Evolutionary conservation across 2,888 invertebrate species (phyloP), one percentile per base, ranked within the genome.

Genomic region (Cantharis rufa): DNA sequence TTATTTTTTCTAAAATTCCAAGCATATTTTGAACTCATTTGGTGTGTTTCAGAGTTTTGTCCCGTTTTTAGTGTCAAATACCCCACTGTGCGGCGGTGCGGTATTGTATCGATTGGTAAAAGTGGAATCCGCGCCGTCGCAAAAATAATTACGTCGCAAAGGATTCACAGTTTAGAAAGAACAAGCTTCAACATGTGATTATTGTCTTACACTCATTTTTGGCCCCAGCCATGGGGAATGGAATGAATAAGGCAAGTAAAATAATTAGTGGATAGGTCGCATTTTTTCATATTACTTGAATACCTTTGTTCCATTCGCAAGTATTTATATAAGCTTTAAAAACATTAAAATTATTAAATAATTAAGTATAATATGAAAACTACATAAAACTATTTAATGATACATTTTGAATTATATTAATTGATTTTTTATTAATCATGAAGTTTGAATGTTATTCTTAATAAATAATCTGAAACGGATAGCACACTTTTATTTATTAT

Each of bases 221-320:
- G 80, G 81, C 82, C 82, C 81, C 82, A 82, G 81, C 82, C 88
- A 93, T 95, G 95, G 95, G 95, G 89, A 95, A 95, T 93, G 95
- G 95, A 89, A 95, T 95, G 95, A 95, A 95, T 89, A 95, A 95
- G 94, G 95, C 95, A 89, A 91, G 79, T 73, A 48, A 48, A 48
- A n/a, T 48, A n/a, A 48, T 48, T 48, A 48, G n/a, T 13, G 13
- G 5, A 32, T 32, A 32, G 13, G 13, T n/a, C 13, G 1, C 13
- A 13, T 13, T 32, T 32, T 32, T 32, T 13, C 13, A n/a, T 13
- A 28, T 48, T 48, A 48, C 1, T 48, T 4, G n/a, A 48, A 48
- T 48, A 48, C 7, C n/a, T 48, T 0, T n/a, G 2, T 4, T n/a
- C 9, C 48, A n/a, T 13, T 48, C n/a, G 48, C n/a, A 48, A n/a